These are phyloP conservation scores for Camponotus vicinus DNA, from an alignment of 1,140 invertebrate species.

Conservation along the genomic window DNA sequence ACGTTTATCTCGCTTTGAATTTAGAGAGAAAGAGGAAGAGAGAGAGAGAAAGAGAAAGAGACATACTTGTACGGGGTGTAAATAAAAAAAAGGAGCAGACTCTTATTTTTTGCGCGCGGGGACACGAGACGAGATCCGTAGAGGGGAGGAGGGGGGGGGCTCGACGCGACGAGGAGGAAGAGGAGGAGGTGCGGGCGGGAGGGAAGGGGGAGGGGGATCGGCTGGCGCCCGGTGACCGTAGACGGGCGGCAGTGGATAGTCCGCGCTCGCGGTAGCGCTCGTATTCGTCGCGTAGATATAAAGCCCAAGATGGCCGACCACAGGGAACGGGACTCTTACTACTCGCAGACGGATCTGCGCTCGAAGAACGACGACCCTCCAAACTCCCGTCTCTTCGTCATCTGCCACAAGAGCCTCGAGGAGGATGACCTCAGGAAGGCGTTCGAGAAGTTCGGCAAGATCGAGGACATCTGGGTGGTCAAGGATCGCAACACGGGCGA, in stretches of 20 bases:
- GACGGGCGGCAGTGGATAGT: slow-evolving; percentile 54
- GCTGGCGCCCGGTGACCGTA: slow-evolving; percentile 32
- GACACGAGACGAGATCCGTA: too few relatives aligned
- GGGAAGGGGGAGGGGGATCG: not conserved
- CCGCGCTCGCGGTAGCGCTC: slow-evolving; percentile 57
- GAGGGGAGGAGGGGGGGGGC: too few relatives aligned
- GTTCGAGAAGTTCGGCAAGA: slow-evolving; percentile 93
- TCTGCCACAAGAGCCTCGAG: slow-evolving; percentile 93
- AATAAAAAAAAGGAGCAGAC: too few relatives aligned
- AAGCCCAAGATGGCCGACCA: slow-evolving; percentile 83
- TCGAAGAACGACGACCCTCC: slow-evolving; percentile 91
- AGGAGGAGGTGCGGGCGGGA: too few relatives aligned
- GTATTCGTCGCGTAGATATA: slow-evolving; percentile 73
- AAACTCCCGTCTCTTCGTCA: slow-evolving; percentile 94
- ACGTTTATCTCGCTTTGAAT: too few relatives aligned
- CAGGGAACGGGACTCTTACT: slow-evolving; percentile 82
- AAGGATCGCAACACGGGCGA: slow-evolving; percentile 94
- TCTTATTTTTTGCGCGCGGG: too few relatives aligned
- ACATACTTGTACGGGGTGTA: too few relatives aligned
- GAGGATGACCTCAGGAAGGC: slow-evolving; percentile 93
- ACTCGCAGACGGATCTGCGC: slow-evolving; percentile 82
- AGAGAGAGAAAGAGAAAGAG: too few relatives aligned
- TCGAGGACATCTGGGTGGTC: slow-evolving; percentile 96
- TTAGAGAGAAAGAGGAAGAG: too few relatives aligned
- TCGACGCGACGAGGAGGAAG: too few relatives aligned